Percentiles rank a stretch among this genome's conserved stretches.
phyloP scores from a whole-genome alignment of 2,888 invertebrate genomes.

The Campaea margaritaria region DNA sequence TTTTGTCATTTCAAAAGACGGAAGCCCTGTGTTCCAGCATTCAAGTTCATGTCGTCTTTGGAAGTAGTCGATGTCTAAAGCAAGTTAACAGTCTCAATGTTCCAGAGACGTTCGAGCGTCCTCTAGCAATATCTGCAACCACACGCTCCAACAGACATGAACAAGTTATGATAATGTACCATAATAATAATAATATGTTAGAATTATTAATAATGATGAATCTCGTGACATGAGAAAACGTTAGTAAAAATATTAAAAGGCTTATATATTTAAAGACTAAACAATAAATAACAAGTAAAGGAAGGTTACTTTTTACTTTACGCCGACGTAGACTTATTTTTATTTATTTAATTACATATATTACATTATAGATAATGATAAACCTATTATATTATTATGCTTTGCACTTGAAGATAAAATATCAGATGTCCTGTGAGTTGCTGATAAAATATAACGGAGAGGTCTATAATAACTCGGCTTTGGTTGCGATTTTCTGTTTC shows the following conservation, averaged over 20 bases:
- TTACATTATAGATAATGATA: conserved; percentile 48
- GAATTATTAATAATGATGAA: conserved; percentile 26
- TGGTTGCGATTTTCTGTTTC: background rate
- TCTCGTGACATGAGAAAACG: conserved; percentile 40
- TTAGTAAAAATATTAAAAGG: conserved; percentile 43
- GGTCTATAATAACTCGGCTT: background rate
- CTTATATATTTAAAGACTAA: conserved; percentile 52
- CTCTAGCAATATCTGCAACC: conserved; percentile 1
- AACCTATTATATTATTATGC: conserved; percentile 42
- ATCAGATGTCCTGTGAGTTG: conserved; percentile 30
- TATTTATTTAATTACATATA: conserved; percentile 47
- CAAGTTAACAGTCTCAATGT: conserved; percentile 11
- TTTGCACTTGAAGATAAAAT: conserved; percentile 44
- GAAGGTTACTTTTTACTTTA: conserved; percentile 56
- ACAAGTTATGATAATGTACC: conserved; percentile 16
- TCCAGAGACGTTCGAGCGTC: conserved; percentile 7
- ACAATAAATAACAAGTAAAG: conserved; percentile 68
- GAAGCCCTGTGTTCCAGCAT: too few relatives aligned
- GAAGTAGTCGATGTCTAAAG: background rate
- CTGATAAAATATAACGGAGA: conserved; percentile 13
- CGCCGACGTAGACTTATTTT: conserved; percentile 47
- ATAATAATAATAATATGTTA: background rate
- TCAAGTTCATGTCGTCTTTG: background rate
- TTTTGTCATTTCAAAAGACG: too few relatives aligned
- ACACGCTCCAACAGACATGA: conserved; percentile 29